phyloP scores from a whole-genome alignment of 1,140 invertebrate species.

The Drosophila hydei region DNA sequence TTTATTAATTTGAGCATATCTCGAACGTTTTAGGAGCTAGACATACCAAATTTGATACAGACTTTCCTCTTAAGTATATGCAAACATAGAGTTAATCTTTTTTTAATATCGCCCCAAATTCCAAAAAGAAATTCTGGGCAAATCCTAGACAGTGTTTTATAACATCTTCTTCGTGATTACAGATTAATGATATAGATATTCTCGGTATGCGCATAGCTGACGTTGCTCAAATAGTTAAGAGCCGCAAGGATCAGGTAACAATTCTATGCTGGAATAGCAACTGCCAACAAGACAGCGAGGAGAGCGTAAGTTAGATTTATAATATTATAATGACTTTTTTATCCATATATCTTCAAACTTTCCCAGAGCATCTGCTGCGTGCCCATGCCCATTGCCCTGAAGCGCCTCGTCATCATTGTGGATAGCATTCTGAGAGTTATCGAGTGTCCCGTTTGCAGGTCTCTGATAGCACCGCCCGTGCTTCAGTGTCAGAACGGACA shows the following conservation, averaged over 20 bases:
- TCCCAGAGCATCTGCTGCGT: slow-evolving; percentile 84
- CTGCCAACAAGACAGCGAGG: slow-evolving; percentile 84
- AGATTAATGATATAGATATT: slow-evolving; percentile 87
- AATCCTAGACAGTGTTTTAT: too few species aligned
- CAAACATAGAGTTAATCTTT: too few species aligned
- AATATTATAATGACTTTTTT: not conserved
- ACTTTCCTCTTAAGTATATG: too few species aligned
- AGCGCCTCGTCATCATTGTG: slow-evolving; percentile 84
- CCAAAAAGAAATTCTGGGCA: too few species aligned
- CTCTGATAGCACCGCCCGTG: slow-evolving; percentile 86
- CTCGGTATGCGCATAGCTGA: slow-evolving; percentile 86
- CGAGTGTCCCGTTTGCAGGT: slow-evolving; percentile 87
- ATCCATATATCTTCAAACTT: not conserved
- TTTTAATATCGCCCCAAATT: too few species aligned
- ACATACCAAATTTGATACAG: too few species aligned
- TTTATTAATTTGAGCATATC: too few species aligned
- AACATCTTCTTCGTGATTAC: slow-evolving; percentile 9
- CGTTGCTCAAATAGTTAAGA: slow-evolving; percentile 85
- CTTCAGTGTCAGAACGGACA: slow-evolving; percentile 89
- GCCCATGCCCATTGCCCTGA: slow-evolving; percentile 85
- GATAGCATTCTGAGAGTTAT: slow-evolving; percentile 85
- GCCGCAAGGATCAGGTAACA: slow-evolving; percentile 80
- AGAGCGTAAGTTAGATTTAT: slow-evolving; percentile 73
- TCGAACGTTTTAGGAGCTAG: too few species aligned
- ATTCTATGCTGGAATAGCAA: slow-evolving; percentile 85